Base-by-base conservation (phyloP, 64 coral and sea anemone species). In the Montipora cactus region DNA sequence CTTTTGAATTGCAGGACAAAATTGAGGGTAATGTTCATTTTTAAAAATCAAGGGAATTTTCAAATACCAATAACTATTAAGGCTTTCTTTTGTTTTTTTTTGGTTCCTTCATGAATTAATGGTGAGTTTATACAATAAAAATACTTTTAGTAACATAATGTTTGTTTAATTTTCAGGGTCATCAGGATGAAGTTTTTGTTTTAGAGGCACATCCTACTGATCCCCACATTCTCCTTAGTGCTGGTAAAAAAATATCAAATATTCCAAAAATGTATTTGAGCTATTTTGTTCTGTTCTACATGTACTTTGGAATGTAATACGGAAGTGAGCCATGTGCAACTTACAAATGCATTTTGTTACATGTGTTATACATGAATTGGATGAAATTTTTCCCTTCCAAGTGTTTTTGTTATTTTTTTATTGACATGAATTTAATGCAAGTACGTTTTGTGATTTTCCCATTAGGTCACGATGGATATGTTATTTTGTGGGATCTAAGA, bases 121-220 rank as follows among this genome's bases (percentile, higher is more conserved):
- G 2, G 37, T 37, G 37, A 37, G 37, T 37, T 37, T 37, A 37
- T 37, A 37, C 37, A 37, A 37, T 37, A 37, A 37, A 37, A 37
- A 37, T 28, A 5, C 75, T 10, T 21, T 77, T 5, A 9, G 7
- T 77, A 77, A 79, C 23, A 8, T 49, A 6, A 16, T 4, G 13
- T 49, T 62, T 15, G 53, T 74, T 84, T 16, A 49, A 7, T 92
- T 53, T 61, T 7, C 78, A 99, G 97, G 94, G 94, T 62, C 97
- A 99, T 49, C 89, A 93, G 72, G 97, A 99, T 92, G 97, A 99
- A 79, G 89, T 99, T 64, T 99, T 99, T 90, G 95, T 99, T 13
- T 79, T 99, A 37, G 97, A 99, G 78, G 97, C 97, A 55, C 97
- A 99, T 73, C 97, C 97, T n/a, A 87, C 91, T 5, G 94, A 99